phyloP scores from a whole-genome alignment of 2,888 invertebrate species.

The Matsumyia berberina region DNA sequence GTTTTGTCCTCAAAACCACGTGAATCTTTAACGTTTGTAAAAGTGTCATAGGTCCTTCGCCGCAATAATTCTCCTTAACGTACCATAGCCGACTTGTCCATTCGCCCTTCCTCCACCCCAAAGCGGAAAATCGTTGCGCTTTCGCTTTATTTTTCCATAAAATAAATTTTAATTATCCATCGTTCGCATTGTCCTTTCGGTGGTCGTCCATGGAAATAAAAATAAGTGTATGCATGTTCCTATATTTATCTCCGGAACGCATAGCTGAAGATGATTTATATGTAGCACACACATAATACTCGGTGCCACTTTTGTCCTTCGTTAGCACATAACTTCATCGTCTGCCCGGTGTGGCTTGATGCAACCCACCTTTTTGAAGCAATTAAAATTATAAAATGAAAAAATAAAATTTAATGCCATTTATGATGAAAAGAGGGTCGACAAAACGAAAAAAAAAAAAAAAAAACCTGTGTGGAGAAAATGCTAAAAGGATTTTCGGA shows the following conservation, averaged over 20 bases:
- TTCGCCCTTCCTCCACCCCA: background rate
- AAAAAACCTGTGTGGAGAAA: constrained; percentile 15
- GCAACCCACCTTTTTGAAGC: constrained; percentile 47
- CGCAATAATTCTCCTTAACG: constrained; percentile 1
- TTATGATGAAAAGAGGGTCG: constrained; percentile 43
- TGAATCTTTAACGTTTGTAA: constrained; percentile 27
- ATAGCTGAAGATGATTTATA: constrained; percentile 68
- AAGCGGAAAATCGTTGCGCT: constrained; percentile 36
- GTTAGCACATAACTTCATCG: constrained; percentile 24
- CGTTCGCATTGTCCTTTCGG: constrained; percentile 52
- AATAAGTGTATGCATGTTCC: constrained; percentile 1
- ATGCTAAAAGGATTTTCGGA: constrained; percentile 44
- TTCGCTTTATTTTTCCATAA: constrained; percentile 42
- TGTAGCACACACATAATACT: constrained; percentile 28
- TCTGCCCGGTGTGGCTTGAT: background rate
- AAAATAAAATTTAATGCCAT: constrained; percentile 49
- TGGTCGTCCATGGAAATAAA: constrained; percentile 40
- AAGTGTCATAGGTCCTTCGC: constrained; percentile 39
- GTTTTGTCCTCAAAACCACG: constrained; percentile 34
- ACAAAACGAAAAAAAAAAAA: constrained; percentile 7
- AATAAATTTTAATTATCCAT: constrained; percentile 73
- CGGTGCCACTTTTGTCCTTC: constrained; percentile 15
- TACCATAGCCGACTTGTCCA: too few species aligned
- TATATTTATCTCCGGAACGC: background rate
- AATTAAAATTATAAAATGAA: constrained; percentile 60